phyloP scores from a whole-genome alignment of 2,888 invertebrate species.

The Trichopria drosophilae region DNA sequence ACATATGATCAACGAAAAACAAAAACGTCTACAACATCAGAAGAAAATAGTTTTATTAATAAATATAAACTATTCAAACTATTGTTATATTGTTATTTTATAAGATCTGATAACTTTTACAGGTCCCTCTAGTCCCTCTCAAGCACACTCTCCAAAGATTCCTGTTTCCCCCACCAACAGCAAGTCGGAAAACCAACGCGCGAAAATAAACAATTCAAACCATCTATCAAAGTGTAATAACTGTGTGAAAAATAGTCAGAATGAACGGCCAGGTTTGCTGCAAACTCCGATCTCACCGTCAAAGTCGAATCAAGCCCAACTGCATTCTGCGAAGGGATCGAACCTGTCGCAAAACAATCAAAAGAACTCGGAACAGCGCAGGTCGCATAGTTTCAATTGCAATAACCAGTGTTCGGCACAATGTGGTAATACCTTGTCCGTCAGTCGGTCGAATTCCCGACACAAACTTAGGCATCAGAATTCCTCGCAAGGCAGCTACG shows the following conservation, averaged over 20 bases:
- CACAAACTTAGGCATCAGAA: conserved; percentile 58
- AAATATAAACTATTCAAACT: too few relatives aligned
- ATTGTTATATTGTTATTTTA: not conserved
- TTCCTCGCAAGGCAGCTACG: conserved; percentile 58
- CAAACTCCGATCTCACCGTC: conserved; percentile 53
- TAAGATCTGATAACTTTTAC: conserved; percentile 2
- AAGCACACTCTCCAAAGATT: conserved; percentile 49
- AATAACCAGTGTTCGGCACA: conserved; percentile 51
- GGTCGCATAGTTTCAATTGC: conserved; percentile 49
- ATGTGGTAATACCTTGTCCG: conserved; percentile 47
- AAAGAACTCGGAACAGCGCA: conserved; percentile 49
- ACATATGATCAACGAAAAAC: too few relatives aligned
- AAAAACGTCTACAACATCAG: too few relatives aligned
- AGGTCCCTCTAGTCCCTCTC: conserved; percentile 54
- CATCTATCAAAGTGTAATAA: conserved; percentile 53
- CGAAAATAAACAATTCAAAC: conserved; percentile 40
- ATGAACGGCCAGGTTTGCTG: conserved; percentile 50
- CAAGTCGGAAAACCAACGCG: conserved; percentile 44
- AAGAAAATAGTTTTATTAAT: too few relatives aligned
- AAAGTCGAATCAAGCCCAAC: conserved; percentile 48
- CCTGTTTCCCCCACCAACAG: conserved; percentile 45
- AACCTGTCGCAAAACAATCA: conserved; percentile 49
- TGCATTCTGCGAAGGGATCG: conserved; percentile 46
- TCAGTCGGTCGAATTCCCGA: conserved; percentile 51
- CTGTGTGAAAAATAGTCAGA: conserved; percentile 52